Conservation (phyloP, 2,888 invertebrate genomes). For the Cosmia pyralina region DNA sequence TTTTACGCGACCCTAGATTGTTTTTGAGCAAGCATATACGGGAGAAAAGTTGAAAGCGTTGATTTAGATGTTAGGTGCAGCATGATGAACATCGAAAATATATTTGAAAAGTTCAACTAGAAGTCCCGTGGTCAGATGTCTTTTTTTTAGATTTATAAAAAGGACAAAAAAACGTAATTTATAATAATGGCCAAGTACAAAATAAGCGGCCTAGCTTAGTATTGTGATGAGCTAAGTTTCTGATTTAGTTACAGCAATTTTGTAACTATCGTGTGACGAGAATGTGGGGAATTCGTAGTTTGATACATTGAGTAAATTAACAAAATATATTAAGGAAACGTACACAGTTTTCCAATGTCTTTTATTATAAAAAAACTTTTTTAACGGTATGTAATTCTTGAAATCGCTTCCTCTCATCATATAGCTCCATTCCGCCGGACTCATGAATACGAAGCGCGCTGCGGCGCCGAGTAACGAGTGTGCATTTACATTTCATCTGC, state of each 20-base stretch:
- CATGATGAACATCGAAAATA: neutral
- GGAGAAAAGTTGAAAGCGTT: neutral
- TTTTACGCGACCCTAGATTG: neutral
- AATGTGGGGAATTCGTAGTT: neutral
- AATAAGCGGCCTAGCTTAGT: neutral
- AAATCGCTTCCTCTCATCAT: constrained; percentile 51
- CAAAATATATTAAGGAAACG: neutral
- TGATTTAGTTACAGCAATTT: neutral
- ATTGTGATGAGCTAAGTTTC: neutral
- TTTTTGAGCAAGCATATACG: neutral
- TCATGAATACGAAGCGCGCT: constrained; percentile 89
- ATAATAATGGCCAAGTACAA: too few species aligned
- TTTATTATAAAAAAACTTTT: neutral
- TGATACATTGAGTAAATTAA: neutral
- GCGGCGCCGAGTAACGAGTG: constrained; percentile 88
- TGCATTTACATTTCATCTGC: constrained; percentile 90
- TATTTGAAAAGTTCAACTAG: neutral
- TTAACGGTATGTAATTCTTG: neutral
- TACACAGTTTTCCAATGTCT: neutral
- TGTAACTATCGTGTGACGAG: neutral
- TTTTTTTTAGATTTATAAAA: neutral
- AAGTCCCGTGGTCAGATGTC: neutral
- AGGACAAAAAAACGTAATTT: neutral
- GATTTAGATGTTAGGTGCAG: neutral
- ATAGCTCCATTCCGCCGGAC: constrained; percentile 64